A percentile compares a stretch with the other conserved stretches of the same genome.
phyloP scores from a whole-genome alignment of 2,797 vertebrate species.

The Melanotaenia nigrans region DNA sequence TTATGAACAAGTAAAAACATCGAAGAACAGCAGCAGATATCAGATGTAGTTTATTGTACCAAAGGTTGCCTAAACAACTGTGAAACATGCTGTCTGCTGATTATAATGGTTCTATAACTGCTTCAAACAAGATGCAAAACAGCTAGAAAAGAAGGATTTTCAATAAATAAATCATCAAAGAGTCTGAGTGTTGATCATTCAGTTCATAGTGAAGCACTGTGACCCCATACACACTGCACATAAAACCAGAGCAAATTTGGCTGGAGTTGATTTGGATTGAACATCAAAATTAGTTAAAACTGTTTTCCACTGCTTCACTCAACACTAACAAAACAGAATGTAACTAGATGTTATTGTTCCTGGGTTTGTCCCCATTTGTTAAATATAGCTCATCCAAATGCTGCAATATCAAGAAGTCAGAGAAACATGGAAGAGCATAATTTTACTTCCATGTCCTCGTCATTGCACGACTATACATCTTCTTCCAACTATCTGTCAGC shows the following conservation, averaged over 20 bases:
- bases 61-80: accelerated
- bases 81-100: background rate
- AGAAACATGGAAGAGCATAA: background rate
- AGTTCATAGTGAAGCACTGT: background rate
- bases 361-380: too few species aligned
- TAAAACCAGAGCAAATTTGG: background rate
- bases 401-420: background rate
- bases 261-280: background rate
- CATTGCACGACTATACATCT: background rate
- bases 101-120: background rate
- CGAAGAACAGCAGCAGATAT: too few species aligned
- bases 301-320: background rate
- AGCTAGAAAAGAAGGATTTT: background rate
- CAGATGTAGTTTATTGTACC: background rate
- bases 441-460: background rate
- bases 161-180: background rate
- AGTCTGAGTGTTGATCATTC: background rate
- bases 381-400: background rate
- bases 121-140: background rate
- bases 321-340: background rate
- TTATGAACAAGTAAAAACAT: background rate
- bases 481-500: background rate
- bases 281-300: background rate
- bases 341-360: too few species aligned
- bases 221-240: background rate